Conservation (phyloP, 2,113 vertebrate species). For the Motacilla alba region DNA sequence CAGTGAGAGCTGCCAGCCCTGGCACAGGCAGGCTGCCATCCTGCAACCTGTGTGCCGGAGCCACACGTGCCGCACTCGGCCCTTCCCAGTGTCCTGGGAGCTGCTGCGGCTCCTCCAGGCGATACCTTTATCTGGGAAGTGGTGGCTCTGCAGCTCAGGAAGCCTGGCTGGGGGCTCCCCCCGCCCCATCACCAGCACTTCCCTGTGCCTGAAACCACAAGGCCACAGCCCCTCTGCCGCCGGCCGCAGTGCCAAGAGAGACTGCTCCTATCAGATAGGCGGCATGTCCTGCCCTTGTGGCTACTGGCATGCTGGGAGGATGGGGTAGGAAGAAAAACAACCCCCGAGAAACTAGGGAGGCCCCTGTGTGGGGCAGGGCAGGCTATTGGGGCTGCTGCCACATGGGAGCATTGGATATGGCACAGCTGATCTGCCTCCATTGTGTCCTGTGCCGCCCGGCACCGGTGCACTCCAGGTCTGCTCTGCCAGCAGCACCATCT, state of each 20-base stretch:
- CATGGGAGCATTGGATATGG: rapidly evolving
- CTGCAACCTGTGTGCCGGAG: background rate
- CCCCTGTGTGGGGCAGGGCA: background rate
- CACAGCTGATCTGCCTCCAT: background rate
- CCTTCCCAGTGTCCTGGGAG: background rate
- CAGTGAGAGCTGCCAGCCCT: background rate
- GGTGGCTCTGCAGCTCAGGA: slow-evolving; percentile 56
- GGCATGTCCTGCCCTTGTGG: slow-evolving; percentile 47
- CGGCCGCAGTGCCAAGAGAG: slow-evolving; percentile 6
- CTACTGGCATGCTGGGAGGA: background rate
- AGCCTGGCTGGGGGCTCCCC: slow-evolving; percentile 47
- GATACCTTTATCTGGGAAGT: slow-evolving; percentile 62
- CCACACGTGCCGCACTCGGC: rapidly evolving
- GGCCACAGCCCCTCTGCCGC: background rate
- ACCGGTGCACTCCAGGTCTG: rapidly evolving
- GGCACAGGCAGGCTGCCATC: background rate
- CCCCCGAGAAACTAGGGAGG: background rate
- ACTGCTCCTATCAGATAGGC: slow-evolving; percentile 66
- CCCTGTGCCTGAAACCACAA: slow-evolving; percentile 62
- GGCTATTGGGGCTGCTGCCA: background rate
- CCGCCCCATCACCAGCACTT: slow-evolving; percentile 38
- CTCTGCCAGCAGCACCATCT: rapidly evolving
- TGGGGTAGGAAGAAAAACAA: slow-evolving; percentile 53
- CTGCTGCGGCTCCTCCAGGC: background rate
- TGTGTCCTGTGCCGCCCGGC: rapidly evolving